Conservation (phyloP, 2,797 vertebrate species). For the Eutrigla gurnardus region DNA sequence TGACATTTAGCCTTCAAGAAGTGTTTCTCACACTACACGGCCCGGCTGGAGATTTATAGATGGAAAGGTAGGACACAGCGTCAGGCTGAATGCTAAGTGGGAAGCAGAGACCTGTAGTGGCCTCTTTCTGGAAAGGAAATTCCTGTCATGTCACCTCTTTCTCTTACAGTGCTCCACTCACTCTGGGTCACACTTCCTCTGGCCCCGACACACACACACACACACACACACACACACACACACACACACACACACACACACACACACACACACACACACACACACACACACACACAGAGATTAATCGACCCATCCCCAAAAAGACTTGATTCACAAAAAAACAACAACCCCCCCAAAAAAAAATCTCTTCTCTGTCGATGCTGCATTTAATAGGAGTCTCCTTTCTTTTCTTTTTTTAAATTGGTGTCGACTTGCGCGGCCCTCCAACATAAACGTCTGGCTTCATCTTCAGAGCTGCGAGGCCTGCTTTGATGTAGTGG, state of each 20-base stretch:
- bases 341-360: too few relatives aligned
- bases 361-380: not conserved
- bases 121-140: slow-evolving; percentile 67
- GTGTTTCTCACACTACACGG: slow-evolving; percentile 4
- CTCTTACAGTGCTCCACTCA: slow-evolving; percentile 30
- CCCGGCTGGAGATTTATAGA: slow-evolving; percentile 6
- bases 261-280: slow-evolving; percentile 5
- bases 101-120: slow-evolving; percentile 40
- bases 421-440: slow-evolving; percentile 24
- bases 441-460: slow-evolving; percentile 44
- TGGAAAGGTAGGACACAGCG: slow-evolving; percentile 39
- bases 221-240: slow-evolving; percentile 9
- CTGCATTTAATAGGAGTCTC: slow-evolving; percentile 38
- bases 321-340: slow-evolving; percentile 30
- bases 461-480: slow-evolving; percentile 53
- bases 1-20: slow-evolving; percentile 32
- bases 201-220: slow-evolving; percentile 26
- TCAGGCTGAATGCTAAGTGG: slow-evolving; percentile 25
- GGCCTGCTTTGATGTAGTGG: slow-evolving; percentile 59
- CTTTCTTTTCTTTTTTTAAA: slow-evolving; percentile 17
- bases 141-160: slow-evolving; percentile 64
- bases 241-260: slow-evolving; percentile 9
- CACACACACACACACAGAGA: slow-evolving; percentile 32
- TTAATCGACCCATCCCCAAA: slow-evolving; percentile 5
- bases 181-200: slow-evolving; percentile 63